Conservation (phyloP, 2,888 invertebrate genomes). For the Cryptosula pallasiana region DNA sequence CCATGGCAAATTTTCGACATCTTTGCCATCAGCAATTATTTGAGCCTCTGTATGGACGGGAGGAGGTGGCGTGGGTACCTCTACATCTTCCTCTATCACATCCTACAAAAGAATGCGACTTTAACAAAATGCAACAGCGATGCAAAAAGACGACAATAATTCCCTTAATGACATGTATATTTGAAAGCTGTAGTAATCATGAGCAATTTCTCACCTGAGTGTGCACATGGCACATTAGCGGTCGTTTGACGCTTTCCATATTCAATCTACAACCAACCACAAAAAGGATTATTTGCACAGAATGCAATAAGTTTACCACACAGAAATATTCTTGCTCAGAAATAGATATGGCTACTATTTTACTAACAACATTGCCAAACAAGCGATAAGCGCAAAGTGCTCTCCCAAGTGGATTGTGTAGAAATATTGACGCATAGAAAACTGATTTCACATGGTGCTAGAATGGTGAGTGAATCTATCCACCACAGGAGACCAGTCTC, state of each 20-base stretch:
- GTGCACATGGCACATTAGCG: neutral
- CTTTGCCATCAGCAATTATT: neutral
- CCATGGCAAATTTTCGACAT: slow-evolving; percentile 28
- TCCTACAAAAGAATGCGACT: slow-evolving; percentile 2
- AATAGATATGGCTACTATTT: too few species aligned
- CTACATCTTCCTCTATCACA: neutral
- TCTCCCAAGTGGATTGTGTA: too few species aligned
- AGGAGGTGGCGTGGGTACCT: neutral
- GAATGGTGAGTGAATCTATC: slow-evolving; percentile 38
- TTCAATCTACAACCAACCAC: neutral
- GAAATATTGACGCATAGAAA: slow-evolving; percentile 16
- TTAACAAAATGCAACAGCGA: too few species aligned
- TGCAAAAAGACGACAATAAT: too few species aligned
- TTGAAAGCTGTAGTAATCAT: too few species aligned
- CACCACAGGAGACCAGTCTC: slow-evolving; percentile 46
- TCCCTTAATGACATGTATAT: too few species aligned
- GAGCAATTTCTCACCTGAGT: neutral
- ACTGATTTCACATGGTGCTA: slow-evolving; percentile 53
- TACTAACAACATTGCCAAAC: too few species aligned
- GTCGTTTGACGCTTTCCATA: neutral
- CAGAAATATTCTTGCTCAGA: too few species aligned
- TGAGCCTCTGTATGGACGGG: neutral
- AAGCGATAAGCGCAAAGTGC: too few species aligned
- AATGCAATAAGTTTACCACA: too few species aligned
- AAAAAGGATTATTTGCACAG: too few species aligned